Base-by-base conservation (phyloP, 2,888 invertebrate genomes). In the Melitaea athalia region DNA sequence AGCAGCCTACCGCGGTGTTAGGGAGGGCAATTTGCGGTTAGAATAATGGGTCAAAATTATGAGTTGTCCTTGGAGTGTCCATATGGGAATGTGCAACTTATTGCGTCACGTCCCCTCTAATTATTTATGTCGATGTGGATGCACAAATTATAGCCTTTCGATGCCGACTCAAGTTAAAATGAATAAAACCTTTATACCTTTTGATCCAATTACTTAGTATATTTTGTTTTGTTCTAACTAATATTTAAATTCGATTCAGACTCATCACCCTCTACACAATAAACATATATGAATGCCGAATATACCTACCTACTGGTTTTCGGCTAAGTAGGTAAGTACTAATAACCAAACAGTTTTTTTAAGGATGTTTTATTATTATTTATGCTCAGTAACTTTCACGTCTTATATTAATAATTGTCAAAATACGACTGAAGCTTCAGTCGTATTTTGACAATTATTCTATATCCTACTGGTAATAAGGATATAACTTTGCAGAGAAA, bases 1-100 rank as follows among this genome's bases (percentile, higher is more conserved):
- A 62, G 47, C 52, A 59, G 72, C 60, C 64, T 67, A 61, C 65
- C 60, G 81, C 83, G 81, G 87, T 84, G 85, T 84, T 83, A 86
- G 81, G 76, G 68, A 72, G 73, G 80, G 77, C 85, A 81, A 81
- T 88, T 88, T 89, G 91, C 81, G 89, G 90, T 89, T 85, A 83
- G 80, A 84, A 82, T 91, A 91, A 92, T 92, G 89, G 88, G 77
- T 85, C 87, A 77, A 91, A 91, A 91, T 92, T 86, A 92, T 81
- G 86, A 83, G 85, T 82, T 88, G 88, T 88, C 89, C 87, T 89
- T 89, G 85, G 81, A 81, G 78, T 81, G 84, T 80, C 85, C 84
- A 88, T 84, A 85, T 85, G 86, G 83, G 88, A 88, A 87, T 87
- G 85, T 83, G 85, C 87, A 83, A 86, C 80, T 81, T 89, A 85